Percentiles rank a stretch among this genome's conserved stretches.
These are phyloP conservation scores for Promerops cafer DNA, from an alignment of 2,113 vertebrate species.

Conservation along the genomic window DNA sequence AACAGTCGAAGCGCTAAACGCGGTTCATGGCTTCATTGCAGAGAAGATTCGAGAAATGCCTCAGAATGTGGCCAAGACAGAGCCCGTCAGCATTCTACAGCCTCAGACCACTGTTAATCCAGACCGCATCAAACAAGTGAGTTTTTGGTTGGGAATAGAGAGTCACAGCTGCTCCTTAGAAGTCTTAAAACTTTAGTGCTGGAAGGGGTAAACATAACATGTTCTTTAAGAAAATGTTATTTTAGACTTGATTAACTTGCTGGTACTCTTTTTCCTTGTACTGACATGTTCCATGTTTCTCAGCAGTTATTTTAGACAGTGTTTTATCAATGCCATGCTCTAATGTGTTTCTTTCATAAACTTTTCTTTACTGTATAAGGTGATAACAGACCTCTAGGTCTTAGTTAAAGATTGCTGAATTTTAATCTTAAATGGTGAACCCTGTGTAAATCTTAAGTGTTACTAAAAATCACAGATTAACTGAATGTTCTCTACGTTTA, in stretches of 20 bases:
- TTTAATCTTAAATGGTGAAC: neutral
- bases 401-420: neutral
- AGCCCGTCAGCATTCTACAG: conserved; percentile 98
- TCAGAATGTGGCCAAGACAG: conserved; percentile 97
- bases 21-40: conserved; percentile 98
- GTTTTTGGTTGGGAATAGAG: conserved; percentile 70
- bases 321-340: neutral
- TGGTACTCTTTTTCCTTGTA: conserved; percentile 6
- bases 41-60: conserved; percentile 99
- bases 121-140: conserved; percentile 99
- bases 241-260: neutral
- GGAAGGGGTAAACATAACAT: neutral
- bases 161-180: conserved; percentile 57
- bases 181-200: conserved; percentile 27
- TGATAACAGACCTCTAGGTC: neutral
- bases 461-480: neutral
- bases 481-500: neutral
- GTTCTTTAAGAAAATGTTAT: neutral
- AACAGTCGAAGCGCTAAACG: conserved; percentile 97
- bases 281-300: neutral
- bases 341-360: neutral
- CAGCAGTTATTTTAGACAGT: conserved; percentile 11
- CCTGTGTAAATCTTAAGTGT: neutral
- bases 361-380: neutral
- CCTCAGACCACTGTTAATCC: conserved; percentile 99